phyloP scores from a whole-genome alignment of 2,797 vertebrate genomes.

The Nothura maculosa region DNA sequence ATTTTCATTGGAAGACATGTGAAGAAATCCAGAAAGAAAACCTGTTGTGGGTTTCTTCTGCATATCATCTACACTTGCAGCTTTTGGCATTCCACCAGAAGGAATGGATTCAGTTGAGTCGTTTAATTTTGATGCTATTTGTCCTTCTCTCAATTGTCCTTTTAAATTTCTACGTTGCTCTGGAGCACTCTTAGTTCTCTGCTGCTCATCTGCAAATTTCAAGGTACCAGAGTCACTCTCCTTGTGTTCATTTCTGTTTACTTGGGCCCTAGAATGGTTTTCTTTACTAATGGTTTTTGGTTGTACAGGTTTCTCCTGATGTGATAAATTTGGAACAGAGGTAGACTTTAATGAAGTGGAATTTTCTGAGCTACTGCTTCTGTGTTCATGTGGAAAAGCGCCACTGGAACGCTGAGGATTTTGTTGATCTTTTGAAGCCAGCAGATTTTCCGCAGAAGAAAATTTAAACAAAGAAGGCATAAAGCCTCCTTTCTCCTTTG shows the following conservation, averaged over 20 bases:
- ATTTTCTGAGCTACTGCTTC: slow-evolving; percentile 30
- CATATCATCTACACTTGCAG: neutral
- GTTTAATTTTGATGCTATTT: neutral
- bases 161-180: neutral
- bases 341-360: slow-evolving; percentile 37
- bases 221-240: neutral
- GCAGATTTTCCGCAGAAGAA: slow-evolving; percentile 83
- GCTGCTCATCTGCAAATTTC: neutral
- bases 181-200: neutral
- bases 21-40: slow-evolving; percentile 87
- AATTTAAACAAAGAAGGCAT: slow-evolving; percentile 86
- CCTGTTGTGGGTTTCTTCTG: slow-evolving; percentile 63
- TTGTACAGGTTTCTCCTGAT: neutral
- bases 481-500: slow-evolving; percentile 80
- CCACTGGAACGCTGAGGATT: neutral
- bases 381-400: neutral
- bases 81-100: neutral
- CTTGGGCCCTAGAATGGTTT: neutral
- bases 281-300: neutral
- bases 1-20: slow-evolving; percentile 83
- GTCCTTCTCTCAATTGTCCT: neutral
- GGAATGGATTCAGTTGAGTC: slow-evolving; percentile 1
- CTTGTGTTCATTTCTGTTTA: neutral
- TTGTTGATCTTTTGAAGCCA: slow-evolving; percentile 42
- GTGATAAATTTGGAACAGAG: slow-evolving; percentile 58